Base-by-base conservation (phyloP, 2,888 invertebrate genomes). In the Aporophyla nigra region DNA sequence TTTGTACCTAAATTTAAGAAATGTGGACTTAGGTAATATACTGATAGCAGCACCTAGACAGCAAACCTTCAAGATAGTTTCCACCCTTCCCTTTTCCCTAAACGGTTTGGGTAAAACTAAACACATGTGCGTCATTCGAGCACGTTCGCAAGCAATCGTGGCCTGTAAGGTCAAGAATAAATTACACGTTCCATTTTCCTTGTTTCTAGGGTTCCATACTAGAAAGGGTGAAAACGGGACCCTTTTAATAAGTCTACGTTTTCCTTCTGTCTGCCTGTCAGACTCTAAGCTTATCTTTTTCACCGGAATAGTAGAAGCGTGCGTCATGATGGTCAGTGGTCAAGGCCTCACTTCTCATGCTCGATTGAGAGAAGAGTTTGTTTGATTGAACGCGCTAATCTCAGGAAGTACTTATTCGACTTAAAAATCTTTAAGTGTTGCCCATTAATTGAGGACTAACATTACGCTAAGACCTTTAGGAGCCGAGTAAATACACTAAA, bases 81-180 rank as follows among this genome's bases (percentile, higher is more conserved):
- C 16, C 3, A 24, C 43, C n/a, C 54, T 51, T 80, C 5, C 5
- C 49, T 33, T 9, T 51, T 51, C 19, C 16, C 10, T 74, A 80
- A 74, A 63, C 33, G 51, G 61, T 71, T 43, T 33, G 21, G 24
- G 10, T 74, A 63, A 73, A 61, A 59, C 78, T 71, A 56, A 79
- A 69, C 72, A 78, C 70, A 81, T 76, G 73, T 77, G 66, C 67
- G 56, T 21, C 58, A 59, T 53, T 27, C 56, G 14, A 58, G 73
- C 75, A 77, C 73, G 78, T 75, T 58, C 72, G 40, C 59, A 68
- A 51, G 73, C 66, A 78, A 80, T 85, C 74, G 66, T 24, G 71
- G 53, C 51, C 65, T 7, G 24, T 78, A 71, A 80, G 84, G 86
- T 87, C 77, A 78, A 49, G 73, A 87, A 84, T 84, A 87, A 82